Evolutionary conservation across 2,797 vertebrate species (phyloP), one percentile per base, ranked within the genome.

Genomic region (Coregonus ussuriensis): DNA sequence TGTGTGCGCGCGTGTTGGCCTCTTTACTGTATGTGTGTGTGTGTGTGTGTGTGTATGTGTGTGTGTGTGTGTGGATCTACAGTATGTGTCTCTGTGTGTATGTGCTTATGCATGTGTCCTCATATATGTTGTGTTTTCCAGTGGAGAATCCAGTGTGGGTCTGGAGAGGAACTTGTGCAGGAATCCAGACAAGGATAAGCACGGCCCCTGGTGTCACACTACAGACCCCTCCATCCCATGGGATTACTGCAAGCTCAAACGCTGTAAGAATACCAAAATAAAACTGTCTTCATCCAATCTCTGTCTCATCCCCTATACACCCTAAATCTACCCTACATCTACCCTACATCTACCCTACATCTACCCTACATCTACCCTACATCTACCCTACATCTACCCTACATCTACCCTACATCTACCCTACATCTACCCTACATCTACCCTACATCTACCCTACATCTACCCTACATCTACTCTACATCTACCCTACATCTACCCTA

Each of bases 131-230:
- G 88, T 93, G 86, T 91, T 87, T 93, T 92, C 86, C 92, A 94
- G 92, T 86, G 90, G 88, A 88, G 92, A 93, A 76, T 91, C 90
- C 80, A 90, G 91, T 54, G 91, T 93, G 81, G 96, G 95, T 79
- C 88, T 99, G 89, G 95, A 96, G 89, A 95, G 93, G 88, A 98
- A 98, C 94, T 96, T 96, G 91, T 99, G 98, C 88, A 95, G 98
- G 77, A 99, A 99, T 90, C 98, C 98, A 59, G 98, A 99, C 83
- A 94, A 95, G 76, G 98, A 99, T 91, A 97, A 96, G 85, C 97
- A 99, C 6, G 98, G 98, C 72, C 97, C 97, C 78, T 99, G 98
- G 98, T 99, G 98, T 89, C 98, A 97, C 92, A 98, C 98, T 4
- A 95, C 88, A 94, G 87, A 96, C 97, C 84, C 96, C 95, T 79